A percentile compares a stretch with the other conserved stretches of the same genome.
Conservation (phyloP, 1,140 invertebrate species). For the Lordiphosa stackelbergi region DNA sequence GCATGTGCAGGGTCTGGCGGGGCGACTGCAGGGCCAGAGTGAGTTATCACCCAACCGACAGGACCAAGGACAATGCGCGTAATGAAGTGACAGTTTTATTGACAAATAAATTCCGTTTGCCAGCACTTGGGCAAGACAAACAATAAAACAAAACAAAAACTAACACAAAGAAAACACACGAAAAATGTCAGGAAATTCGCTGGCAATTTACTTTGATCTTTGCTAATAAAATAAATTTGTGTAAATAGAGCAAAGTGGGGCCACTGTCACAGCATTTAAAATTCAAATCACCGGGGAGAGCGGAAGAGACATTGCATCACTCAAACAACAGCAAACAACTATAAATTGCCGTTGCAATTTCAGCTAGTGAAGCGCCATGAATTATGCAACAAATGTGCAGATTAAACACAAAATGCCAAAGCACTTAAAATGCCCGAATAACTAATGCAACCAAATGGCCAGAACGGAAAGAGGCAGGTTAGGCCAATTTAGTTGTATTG, state of each 20-base stretch:
- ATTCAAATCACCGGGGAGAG: conserved; percentile 50
- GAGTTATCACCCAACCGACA: conserved; percentile 51
- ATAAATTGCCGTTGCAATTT: conserved; percentile 46
- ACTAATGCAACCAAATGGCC: conserved; percentile 33
- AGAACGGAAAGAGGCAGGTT: too few species aligned
- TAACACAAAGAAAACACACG: conserved; percentile 28
- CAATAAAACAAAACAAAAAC: conserved; percentile 22
- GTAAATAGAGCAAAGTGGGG: conserved; percentile 45
- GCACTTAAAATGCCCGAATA: conserved; percentile 67
- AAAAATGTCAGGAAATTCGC: conserved; percentile 9
- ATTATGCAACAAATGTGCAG: conserved; percentile 72
- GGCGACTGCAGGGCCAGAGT: conserved; percentile 7
- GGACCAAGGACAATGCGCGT: conserved; percentile 54
- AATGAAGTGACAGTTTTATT: conserved; percentile 75
- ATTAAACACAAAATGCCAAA: conserved; percentile 71
- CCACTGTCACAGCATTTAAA: conserved; percentile 33
- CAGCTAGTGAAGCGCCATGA: conserved; percentile 39
- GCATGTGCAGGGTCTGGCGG: conserved; percentile 11
- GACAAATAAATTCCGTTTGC: conserved; percentile 74
- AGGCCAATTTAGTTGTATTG: too few species aligned
- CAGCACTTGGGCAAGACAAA: conserved; percentile 54
- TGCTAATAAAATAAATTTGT: conserved; percentile 65
- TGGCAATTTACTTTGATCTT: conserved; percentile 63
- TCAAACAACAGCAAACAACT: conserved; percentile 37
- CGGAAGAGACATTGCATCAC: conserved; percentile 30